phyloP scores from a whole-genome alignment of 2,113 vertebrate species.

The Mus spicilegus region DNA sequence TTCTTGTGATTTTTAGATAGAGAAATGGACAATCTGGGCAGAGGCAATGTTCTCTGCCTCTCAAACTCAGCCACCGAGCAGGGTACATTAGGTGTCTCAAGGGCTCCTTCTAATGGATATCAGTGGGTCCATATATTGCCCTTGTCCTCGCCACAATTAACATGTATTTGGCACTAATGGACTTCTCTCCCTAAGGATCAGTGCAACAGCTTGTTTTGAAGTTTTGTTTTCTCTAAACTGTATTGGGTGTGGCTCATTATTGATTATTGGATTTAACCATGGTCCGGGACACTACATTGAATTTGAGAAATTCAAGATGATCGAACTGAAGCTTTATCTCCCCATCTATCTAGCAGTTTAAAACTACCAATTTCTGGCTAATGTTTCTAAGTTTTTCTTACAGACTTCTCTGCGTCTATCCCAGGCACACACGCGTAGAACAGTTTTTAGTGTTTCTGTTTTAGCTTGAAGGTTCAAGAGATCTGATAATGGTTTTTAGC shows the following conservation, averaged over 20 bases:
- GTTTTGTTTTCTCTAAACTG: slow-evolving; percentile 7
- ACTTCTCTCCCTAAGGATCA: not conserved
- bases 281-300: not conserved
- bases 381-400: not conserved
- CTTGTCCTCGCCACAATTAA: not conserved
- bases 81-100: not conserved
- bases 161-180: not conserved
- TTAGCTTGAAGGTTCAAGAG: slow-evolving; percentile 16
- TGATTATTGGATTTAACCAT: slow-evolving; percentile 6
- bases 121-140: not conserved
- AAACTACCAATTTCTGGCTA: not conserved
- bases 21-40: not conserved
- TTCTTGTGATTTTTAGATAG: slow-evolving; percentile 12
- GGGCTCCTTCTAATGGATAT: slow-evolving; percentile 26
- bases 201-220: slow-evolving; percentile 29
- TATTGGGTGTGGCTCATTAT: not conserved
- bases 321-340: not conserved
- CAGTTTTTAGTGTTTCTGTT: slow-evolving; percentile 12
- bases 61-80: not conserved
- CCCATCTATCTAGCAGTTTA: not conserved
- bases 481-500: not conserved
- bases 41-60: not conserved
- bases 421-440: not conserved
- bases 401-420: not conserved
- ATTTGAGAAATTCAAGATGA: slow-evolving; percentile 3